phyloP scores from a whole-genome alignment of 2,888 invertebrate genomes.

The Brachynemurus nebulosus region DNA sequence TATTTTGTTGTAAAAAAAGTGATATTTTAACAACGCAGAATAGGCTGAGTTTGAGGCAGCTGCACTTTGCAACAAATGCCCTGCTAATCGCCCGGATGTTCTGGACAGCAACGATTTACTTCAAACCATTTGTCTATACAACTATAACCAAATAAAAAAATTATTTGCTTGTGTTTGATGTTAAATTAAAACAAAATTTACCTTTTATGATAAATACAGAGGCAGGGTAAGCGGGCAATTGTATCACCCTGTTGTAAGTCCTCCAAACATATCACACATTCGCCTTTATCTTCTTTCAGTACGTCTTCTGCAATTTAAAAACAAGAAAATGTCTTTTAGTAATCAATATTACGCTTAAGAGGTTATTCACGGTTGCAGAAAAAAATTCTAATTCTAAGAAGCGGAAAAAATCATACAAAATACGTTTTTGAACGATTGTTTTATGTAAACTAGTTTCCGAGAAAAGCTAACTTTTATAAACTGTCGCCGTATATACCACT shows the following conservation, averaged over 20 bases:
- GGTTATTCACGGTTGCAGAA: too few relatives aligned
- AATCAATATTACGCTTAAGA: too few relatives aligned
- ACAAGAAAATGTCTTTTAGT: background rate
- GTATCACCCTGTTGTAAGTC: slow-evolving; percentile 90
- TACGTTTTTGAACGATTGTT: too few relatives aligned
- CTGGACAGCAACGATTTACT: slow-evolving; percentile 96
- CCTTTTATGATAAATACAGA: slow-evolving; percentile 99
- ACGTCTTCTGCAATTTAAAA: slow-evolving; percentile 72
- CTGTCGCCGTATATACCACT: too few relatives aligned
- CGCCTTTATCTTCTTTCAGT: slow-evolving; percentile 89
- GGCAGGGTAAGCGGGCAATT: slow-evolving; percentile 96
- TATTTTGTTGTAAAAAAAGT: slow-evolving; percentile 1
- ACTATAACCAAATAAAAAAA: slow-evolving; percentile 41
- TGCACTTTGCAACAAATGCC: background rate
- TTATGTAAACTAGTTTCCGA: too few relatives aligned
- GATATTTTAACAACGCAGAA: slow-evolving; percentile 1
- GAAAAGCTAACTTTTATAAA: too few relatives aligned
- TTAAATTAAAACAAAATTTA: slow-evolving; percentile 32
- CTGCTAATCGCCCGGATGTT: slow-evolving; percentile 89
- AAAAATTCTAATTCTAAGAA: too few relatives aligned
- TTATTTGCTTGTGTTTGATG: too few relatives aligned
- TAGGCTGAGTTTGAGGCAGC: slow-evolving; percentile 1
- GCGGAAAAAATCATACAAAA: too few relatives aligned
- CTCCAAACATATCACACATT: slow-evolving; percentile 98
- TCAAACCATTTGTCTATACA: slow-evolving; percentile 99